Evolutionary conservation across 92 coral and sea anemone genomes (phyloP), one percentile per base, ranked within the genome.

Genomic region (Diadumene lineata): DNA sequence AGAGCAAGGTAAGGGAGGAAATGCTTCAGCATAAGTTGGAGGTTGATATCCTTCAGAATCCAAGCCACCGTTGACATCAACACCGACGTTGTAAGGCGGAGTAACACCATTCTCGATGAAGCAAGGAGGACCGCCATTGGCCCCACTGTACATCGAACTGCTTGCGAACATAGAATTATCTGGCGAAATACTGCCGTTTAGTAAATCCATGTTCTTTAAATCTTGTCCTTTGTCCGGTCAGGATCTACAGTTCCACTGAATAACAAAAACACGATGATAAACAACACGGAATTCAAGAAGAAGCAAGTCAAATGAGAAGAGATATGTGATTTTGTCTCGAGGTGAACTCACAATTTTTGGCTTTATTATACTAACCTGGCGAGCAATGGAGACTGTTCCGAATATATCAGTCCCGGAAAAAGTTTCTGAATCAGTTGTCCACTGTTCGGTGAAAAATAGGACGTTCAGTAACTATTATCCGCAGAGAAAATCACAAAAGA

Each of bases 161-260:
- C 80, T 80, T 23, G 89, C 69, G 70, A 90, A 79, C 84, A 88
- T 91, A 27, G 91, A 84, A 11, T 75, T 86, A 58, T 84, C 56
- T 84, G 68, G 75, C 58, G 76, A 38, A 82, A 84, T 75, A 88
- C 70, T 82, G 84, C 97, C 79, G 85, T 91, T 77, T 77, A 91
- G 64, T 61, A 84, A 73, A 79, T 91, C 97, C 97, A 91, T 91
- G 80, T 82, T 82, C 85, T 66, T 80, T 71, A 81, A 90, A 80
- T 90, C 96, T 90, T 80, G 97, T 96, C 99, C 99, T 87, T 96
- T 34, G 43, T 85, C 99, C 99, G 97, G 96, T 92, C 99, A 88
- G 94, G 92, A 83, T 96, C 99, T 89, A 82, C 99, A 96, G 99
- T 85, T 87, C 90, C 99, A 96, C 99, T 96, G 64, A 16, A 82